Evolutionary conservation across 2,113 vertebrate species (phyloP), one percentile per base, ranked within the genome.

Genomic region (Furnarius figulus): DNA sequence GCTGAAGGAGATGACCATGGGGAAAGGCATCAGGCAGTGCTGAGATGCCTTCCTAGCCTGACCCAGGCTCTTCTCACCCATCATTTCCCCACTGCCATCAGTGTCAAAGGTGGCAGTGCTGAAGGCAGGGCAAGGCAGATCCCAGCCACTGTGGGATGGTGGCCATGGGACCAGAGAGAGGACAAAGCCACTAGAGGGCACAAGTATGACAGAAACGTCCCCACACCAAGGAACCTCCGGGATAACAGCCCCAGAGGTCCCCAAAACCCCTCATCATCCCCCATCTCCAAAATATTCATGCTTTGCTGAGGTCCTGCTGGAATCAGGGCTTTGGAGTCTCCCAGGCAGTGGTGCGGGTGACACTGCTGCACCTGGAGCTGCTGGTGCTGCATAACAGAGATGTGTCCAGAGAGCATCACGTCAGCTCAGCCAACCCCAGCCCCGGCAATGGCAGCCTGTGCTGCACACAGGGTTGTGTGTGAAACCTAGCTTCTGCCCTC

Each of bases 131-230:
- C 14, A 12, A 47, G 61, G 12, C 19, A 74, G 81, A 61, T 8
- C 55, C 12, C 0, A 0, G 23, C 17, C 30, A 27, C 9, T 0
- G 0, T 1, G 1, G 14, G 16, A 9, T 35, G 39, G 39, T 91
- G 79, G 62, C 87, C 84, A 3, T 2, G 31, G 27, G 58, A 42
- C 50, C 73, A 67, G 40, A 33, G 66, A 44, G 61, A 35, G 68
- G 76, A 89, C 80, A 55, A 47, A 78, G 67, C 96, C 97, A 93
- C 97, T 94, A 93, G 95, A 90, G 95, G 97, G 94, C 95, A 97
- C 90, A 89, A 93, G 63, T 50, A 89, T 82, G 91, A 96, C 83
- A 85, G 58, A 89, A 95, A 86, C 86, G 25, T 65, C 75, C 42
- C 77, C 70, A 49, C 0, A 25, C 5, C 40, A 5, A 8, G 33